Evolutionary conservation across 2,113 vertebrate genomes (phyloP).

Genomic region (Atlantisia rogersi): DNA sequence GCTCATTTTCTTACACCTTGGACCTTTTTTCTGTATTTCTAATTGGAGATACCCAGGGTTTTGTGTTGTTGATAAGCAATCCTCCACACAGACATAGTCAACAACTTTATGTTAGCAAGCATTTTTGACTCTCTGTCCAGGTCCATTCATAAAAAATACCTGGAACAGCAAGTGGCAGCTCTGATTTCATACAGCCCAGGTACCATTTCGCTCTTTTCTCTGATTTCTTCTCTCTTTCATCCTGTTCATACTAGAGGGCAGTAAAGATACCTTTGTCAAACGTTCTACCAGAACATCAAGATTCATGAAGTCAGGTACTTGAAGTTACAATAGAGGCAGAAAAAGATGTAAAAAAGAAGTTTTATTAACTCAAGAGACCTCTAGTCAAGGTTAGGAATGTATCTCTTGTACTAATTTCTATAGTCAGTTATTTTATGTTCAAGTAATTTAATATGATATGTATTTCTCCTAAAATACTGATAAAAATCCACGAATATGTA

Average conservation of each 20-base stretch:
- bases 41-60: background rate
- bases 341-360: background rate
- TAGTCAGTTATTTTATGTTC: background rate
- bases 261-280: background rate
- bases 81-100: background rate
- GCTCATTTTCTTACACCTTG: background rate
- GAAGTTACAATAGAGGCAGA: background rate
- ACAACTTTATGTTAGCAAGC: background rate
- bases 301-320: background rate
- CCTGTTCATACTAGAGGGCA: background rate
- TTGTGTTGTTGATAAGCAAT: background rate
- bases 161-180: background rate
- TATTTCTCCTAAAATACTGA: background rate
- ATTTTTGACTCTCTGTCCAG: background rate
- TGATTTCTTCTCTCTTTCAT: background rate
- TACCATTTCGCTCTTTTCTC: background rate
- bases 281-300: background rate
- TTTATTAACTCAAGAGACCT: background rate
- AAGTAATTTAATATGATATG: background rate
- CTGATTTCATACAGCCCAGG: background rate
- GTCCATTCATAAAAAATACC: background rate
- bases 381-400: background rate
- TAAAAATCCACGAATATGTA: background rate
- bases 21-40: background rate
- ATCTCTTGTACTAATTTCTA: background rate